Evolutionary conservation across 1,140 invertebrate genomes (phyloP), one percentile per base, ranked within the genome.

Genomic region (Sitobion miscanthi): DNA sequence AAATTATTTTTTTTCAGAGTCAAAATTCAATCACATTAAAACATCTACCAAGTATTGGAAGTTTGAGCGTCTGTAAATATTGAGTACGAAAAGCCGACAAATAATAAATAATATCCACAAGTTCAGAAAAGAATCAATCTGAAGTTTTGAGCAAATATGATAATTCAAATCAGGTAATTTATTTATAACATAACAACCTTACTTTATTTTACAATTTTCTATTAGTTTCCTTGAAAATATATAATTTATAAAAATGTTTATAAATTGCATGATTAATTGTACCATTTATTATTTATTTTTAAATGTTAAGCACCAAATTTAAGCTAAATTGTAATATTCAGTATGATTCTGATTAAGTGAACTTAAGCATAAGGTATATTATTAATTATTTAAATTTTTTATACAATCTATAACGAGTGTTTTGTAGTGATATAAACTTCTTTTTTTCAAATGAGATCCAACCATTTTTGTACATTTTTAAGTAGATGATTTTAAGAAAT

Each of bases 131-230:
- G 7, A 35, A 57, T 2, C 23, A 30, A 90, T 47, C 38, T 25
- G 23, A 62, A 17, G 69, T n/a, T 69, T 90, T 45, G 42, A 90
- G 38, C 54, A 69, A 90, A 90, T 90, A 90, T 90, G 89, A 69
- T 30, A 90, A 90, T 90, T 90, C 54, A 90, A 69, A 69, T 69
- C 23, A 69, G 89, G 89, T 90, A 90, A 90, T 90, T 52, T 57
- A 23, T 57, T 89, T 25, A 90, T 45, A 9, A 45, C 2, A n/a
- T n/a, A 77, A 77, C 30, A 17, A 69, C n/a, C 3, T n/a, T 69
- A 69, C 62, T 69, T 5, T n/a, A 42, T 69, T 69, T n/a, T n/a
- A 69, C 0, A n/a, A 17, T n/a, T 69, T 69, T 11, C n/a, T 69
- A 69, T n/a, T 69, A 17, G 11, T 77, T 77, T n/a, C n/a, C 11